Evolutionary conservation across 2,113 vertebrate species (phyloP).

Genomic region (Phylloscopus trochiloides): DNA sequence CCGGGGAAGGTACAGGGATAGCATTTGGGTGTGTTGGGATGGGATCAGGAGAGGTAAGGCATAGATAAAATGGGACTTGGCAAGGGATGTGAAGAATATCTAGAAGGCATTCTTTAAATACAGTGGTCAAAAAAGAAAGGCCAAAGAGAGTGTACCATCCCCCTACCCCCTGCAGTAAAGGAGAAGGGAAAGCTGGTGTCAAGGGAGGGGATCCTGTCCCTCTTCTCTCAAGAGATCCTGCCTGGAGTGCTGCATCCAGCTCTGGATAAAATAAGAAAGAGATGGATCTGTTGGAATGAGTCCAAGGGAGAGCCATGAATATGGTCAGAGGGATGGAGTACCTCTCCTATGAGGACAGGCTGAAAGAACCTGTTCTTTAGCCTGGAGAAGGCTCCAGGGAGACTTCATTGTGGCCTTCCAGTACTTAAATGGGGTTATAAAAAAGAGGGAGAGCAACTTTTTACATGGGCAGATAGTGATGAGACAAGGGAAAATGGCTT

Average conservation of each 20-base stretch:
- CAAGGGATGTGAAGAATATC: neutral
- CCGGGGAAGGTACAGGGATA: neutral
- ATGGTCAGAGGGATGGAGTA: neutral
- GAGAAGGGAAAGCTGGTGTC: neutral
- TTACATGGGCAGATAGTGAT: neutral
- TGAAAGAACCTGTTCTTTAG: neutral
- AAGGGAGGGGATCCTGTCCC: neutral
- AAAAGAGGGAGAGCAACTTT: neutral
- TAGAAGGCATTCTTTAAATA: neutral
- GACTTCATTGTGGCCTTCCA: too few species aligned
- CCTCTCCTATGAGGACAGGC: neutral
- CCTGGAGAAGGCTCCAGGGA: neutral
- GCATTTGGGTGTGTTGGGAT: neutral
- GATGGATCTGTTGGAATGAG: neutral
- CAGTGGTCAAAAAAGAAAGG: neutral
- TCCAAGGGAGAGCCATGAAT: neutral
- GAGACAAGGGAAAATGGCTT: neutral
- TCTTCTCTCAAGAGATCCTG: neutral
- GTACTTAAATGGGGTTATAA: too few species aligned
- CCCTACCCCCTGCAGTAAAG: neutral
- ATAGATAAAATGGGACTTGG: neutral
- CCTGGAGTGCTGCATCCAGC: neutral
- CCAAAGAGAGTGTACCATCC: neutral
- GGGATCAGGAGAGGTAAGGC: neutral
- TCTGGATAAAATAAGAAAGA: neutral